Conservation (phyloP, 2,797 vertebrate species). For the Macrochelys suwanniensis region DNA sequence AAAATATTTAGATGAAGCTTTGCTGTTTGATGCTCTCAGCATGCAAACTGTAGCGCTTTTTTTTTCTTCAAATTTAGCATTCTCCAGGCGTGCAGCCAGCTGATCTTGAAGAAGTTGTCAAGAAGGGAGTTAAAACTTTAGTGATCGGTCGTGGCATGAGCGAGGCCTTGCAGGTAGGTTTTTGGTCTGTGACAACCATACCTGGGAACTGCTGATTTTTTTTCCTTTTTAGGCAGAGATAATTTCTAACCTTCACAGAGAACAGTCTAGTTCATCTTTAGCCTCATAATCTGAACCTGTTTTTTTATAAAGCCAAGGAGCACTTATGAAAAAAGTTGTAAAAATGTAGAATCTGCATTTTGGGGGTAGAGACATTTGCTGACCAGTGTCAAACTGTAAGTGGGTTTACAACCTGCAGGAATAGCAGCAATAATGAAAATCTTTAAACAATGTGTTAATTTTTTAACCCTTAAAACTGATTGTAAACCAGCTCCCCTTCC, state of each 20-base stretch:
- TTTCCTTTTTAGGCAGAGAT: background rate
- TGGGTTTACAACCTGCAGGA: background rate
- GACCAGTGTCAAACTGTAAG: background rate
- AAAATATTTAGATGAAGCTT: background rate
- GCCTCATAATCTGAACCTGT: background rate
- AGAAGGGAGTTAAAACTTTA: constrained; percentile 86
- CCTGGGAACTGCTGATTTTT: background rate
- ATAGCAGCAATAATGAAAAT: background rate
- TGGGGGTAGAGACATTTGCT: background rate
- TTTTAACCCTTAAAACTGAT: background rate
- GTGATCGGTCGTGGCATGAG: constrained; percentile 97
- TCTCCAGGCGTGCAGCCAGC: constrained; percentile 94
- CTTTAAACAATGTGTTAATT: background rate
- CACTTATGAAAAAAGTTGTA: background rate
- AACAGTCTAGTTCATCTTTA: background rate
- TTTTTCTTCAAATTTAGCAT: constrained; percentile 83
- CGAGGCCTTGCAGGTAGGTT: constrained; percentile 92
- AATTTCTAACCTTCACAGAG: background rate
- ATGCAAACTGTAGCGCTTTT: background rate
- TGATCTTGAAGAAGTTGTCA: constrained; percentile 93
- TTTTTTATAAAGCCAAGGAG: background rate
- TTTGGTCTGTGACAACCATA: background rate
- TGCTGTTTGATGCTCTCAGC: background rate
- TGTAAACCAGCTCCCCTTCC: background rate
- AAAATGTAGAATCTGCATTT: background rate